Percentiles rank a stretch among this genome's conserved stretches.
phyloP scores from a whole-genome alignment of 92 coral and sea anemone species.

The Epizoanthus stellaris region DNA sequence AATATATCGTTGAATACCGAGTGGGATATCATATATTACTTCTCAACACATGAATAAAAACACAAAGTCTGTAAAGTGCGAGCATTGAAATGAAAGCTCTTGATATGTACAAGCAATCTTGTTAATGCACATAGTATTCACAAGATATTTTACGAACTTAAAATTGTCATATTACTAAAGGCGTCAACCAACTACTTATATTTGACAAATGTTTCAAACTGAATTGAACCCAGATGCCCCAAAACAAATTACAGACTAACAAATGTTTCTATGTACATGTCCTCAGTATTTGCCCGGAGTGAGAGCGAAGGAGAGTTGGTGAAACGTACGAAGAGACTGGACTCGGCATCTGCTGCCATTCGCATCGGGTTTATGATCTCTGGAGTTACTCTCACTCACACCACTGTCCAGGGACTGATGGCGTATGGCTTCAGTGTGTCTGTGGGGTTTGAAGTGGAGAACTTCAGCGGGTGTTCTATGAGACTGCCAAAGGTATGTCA shows the following conservation, averaged over 20 bases:
- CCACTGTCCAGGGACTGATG: background rate
- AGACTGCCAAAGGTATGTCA: conserved; percentile 5
- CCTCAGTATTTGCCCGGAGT: background rate
- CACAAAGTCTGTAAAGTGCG: too few relatives aligned
- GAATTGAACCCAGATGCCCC: background rate
- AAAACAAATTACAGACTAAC: background rate
- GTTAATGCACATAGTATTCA: too few relatives aligned
- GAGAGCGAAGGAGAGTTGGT: background rate
- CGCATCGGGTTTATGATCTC: conserved; percentile 29
- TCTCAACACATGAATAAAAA: too few relatives aligned
- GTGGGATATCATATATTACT: too few relatives aligned
- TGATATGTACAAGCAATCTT: too few relatives aligned
- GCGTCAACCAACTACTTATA: too few relatives aligned
- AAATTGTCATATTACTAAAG: too few relatives aligned
- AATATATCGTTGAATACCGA: too few relatives aligned
- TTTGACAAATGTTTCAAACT: too few relatives aligned
- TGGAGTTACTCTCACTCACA: conserved; percentile 5
- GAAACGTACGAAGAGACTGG: background rate
- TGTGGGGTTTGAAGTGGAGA: conserved; percentile 18
- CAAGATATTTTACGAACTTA: too few relatives aligned
- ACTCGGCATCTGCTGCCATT: conserved; percentile 25
- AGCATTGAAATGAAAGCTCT: too few relatives aligned
- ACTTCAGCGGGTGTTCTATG: conserved; percentile 20
- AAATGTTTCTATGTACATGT: background rate
- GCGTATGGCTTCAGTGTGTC: too few relatives aligned